Base-by-base conservation (phyloP, 2,888 invertebrate genomes). In the Bruchidius siliquastri region DNA sequence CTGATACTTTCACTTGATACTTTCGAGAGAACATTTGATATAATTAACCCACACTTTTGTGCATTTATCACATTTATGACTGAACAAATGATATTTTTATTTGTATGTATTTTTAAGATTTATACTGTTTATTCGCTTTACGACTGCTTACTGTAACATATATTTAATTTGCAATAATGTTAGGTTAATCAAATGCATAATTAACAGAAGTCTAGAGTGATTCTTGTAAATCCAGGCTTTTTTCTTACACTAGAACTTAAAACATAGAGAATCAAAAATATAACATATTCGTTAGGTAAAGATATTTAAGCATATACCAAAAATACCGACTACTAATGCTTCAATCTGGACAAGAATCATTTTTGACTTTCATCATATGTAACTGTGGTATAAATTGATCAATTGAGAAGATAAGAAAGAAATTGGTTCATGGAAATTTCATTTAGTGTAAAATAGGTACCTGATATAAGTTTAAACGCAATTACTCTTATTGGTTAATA, bases 161-260 rank as follows among this genome's bases (percentile, higher is more conserved):
- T 72, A 72, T 67, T 68, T 72, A 67, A 72, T 67, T 22, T 72
- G 72, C 72, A 68, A 72, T 72, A 72, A 68, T 67, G 8, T n/a
- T 49, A 49, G 18, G 49, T 49, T 49, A 49, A 49, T 8, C 49
- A 49, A 49, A 49, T 49, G 18, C 49, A 49, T 13, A 49, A 4
- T 49, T 3, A 49, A 49, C 3, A 49, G 13, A 13, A 49, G 49
- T 49, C 49, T 1, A 30, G 1, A 18, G 49, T 49, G 49, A 18
- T 49, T 49, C 18, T 13, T 49, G 3, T 4, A 8, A 13, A 13
- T 49, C 18, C 49, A 49, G 49, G 13, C 18, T 49, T 49, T 49
- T 49, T 49, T 30, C 30, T 30, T 30, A 30, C 30, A 30, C 30
- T 30, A 6, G 8, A 30, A 30, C n/a, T 30, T 8, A 30, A 30